Conservation (phyloP, 2,797 vertebrate species). For the Australoheros facetus region DNA sequence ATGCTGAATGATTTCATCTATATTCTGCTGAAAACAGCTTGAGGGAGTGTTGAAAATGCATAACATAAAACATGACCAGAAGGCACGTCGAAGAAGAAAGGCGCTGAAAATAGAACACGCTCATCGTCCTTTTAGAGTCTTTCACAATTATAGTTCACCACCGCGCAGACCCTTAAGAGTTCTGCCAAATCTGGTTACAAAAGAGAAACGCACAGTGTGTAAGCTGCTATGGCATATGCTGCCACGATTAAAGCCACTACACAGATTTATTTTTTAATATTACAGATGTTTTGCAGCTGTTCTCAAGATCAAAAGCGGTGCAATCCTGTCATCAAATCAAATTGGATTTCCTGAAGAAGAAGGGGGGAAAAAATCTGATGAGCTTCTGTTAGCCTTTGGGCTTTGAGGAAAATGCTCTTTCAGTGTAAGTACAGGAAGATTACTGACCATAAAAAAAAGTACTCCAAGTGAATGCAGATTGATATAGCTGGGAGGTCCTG, state of each 20-base stretch:
- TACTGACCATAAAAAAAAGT: slow-evolving; percentile 16
- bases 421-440: slow-evolving; percentile 14
- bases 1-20: slow-evolving; percentile 41
- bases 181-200: slow-evolving; percentile 33
- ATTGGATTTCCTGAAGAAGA: slow-evolving; percentile 10
- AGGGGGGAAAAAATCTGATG: neutral
- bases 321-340: slow-evolving; percentile 27
- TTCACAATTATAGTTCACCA: slow-evolving; percentile 56
- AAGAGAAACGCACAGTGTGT: neutral
- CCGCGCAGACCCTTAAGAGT: slow-evolving; percentile 28
- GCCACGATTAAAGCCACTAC: slow-evolving; percentile 3
- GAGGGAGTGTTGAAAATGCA: slow-evolving; percentile 43
- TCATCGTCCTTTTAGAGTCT: slow-evolving; percentile 68
- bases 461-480: slow-evolving; percentile 28
- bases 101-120: slow-evolving; percentile 53
- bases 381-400: slow-evolving; percentile 8
- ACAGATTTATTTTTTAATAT: neutral
- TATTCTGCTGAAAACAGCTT: slow-evolving; percentile 39
- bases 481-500: slow-evolving; percentile 25
- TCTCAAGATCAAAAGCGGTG: slow-evolving; percentile 34
- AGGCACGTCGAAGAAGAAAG: slow-evolving; percentile 52
- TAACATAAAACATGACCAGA: slow-evolving; percentile 48
- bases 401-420: slow-evolving; percentile 20
- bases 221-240: neutral
- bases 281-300: slow-evolving; percentile 18